Conservation (phyloP, 1,140 invertebrate genomes). For the Drosophila guanche region DNA sequence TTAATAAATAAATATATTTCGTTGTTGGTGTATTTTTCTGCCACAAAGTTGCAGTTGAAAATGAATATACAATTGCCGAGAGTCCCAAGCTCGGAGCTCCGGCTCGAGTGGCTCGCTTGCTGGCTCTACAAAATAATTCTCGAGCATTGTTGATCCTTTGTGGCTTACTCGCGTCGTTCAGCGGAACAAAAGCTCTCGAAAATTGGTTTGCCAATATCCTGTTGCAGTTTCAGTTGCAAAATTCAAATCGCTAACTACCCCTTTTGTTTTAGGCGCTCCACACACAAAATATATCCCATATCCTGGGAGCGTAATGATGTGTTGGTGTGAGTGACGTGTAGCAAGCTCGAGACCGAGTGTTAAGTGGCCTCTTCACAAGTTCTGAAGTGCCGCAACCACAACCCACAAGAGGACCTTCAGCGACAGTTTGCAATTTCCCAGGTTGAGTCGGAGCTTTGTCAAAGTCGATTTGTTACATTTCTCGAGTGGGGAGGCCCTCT, state of each 20-base stretch:
- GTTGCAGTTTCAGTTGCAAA: conserved; percentile 18
- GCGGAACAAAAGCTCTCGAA: conserved; percentile 77
- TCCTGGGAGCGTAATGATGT: conserved; percentile 76
- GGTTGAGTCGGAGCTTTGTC: conserved; percentile 66
- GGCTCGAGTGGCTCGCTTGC: conserved; percentile 59
- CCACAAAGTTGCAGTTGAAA: conserved; percentile 65
- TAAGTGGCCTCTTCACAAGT: conserved; percentile 59
- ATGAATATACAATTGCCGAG: conserved; percentile 57
- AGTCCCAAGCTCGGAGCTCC: neutral
- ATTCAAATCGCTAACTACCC: conserved; percentile 56
- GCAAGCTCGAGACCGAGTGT: conserved; percentile 45
- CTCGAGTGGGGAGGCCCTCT: conserved; percentile 58
- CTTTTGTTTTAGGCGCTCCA: conserved; percentile 64
- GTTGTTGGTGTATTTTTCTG: conserved; percentile 25
- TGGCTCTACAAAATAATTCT: conserved; percentile 79
- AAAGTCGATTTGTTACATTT: conserved; percentile 83
- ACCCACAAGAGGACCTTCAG: conserved; percentile 40
- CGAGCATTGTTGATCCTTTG: conserved; percentile 80
- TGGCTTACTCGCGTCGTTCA: conserved; percentile 78
- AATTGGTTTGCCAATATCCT: conserved; percentile 77
- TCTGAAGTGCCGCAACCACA: conserved; percentile 37
- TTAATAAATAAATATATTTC: neutral
- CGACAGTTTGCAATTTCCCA: conserved; percentile 50
- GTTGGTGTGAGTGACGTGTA: conserved; percentile 39
- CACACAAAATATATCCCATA: conserved; percentile 24